These are phyloP conservation scores for Botia kubotai DNA, from an alignment of 2,797 vertebrate genomes.

Conservation along the genomic window DNA sequence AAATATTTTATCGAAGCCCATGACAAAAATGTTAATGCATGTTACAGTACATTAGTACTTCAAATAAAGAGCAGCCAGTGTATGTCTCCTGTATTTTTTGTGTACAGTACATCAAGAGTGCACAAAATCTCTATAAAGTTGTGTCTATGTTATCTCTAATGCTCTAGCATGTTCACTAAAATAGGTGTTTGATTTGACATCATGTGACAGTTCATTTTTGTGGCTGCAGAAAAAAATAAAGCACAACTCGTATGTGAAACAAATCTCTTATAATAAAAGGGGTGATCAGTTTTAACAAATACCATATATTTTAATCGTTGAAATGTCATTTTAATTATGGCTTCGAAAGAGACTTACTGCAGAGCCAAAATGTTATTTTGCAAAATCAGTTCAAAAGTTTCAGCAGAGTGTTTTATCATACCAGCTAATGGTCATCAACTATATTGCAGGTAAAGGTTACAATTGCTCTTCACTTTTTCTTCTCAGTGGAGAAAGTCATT, in stretches of 20 bases:
- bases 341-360: background rate
- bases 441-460: background rate
- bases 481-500: constrained; percentile 1
- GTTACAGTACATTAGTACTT: constrained; percentile 46
- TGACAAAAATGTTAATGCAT: constrained; percentile 62
- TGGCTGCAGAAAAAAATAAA: constrained; percentile 21
- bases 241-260: constrained; percentile 19
- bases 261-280: constrained; percentile 9
- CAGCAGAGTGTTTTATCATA: background rate
- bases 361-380: background rate
- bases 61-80: constrained; percentile 37
- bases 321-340: background rate
- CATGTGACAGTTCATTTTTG: constrained; percentile 13
- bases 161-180: constrained; percentile 17
- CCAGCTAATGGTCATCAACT: background rate
- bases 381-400: background rate
- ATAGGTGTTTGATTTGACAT: constrained; percentile 31
- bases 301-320: background rate
- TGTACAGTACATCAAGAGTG: constrained; percentile 23
- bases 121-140: constrained; percentile 40
- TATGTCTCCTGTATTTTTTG: constrained; percentile 36
- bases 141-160: constrained; percentile 28
- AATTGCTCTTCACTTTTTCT: background rate
- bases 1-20: constrained; percentile 58
- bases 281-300: background rate